Percentiles rank a stretch among this genome's conserved stretches.
phyloP scores from a whole-genome alignment of 1,140 invertebrate genomes.

The Eupeodes corollae region DNA sequence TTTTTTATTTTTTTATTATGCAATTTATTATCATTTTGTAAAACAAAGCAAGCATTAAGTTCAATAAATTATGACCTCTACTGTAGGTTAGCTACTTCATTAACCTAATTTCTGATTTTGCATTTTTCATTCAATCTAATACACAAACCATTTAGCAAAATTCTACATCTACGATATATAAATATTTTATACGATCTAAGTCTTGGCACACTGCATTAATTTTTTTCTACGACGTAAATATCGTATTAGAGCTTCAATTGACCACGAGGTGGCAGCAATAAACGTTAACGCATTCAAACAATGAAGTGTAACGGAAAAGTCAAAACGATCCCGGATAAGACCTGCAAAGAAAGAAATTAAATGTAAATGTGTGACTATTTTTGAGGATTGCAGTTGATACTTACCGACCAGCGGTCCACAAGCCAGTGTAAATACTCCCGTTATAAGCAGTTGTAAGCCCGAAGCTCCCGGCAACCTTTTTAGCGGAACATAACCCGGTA shows the following conservation, averaged over 20 bases:
- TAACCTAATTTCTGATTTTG: too few relatives aligned
- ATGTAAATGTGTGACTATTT: neutral
- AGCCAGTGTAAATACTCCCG: conserved; percentile 45
- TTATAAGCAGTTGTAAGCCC: conserved; percentile 48
- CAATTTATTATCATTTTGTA: too few relatives aligned
- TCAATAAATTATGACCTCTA: too few relatives aligned
- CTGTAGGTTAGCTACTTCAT: too few relatives aligned
- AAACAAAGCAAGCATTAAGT: too few relatives aligned
- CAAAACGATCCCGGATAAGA: conserved; percentile 45
- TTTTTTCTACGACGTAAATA: conserved; percentile 10
- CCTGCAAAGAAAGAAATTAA: conserved; percentile 29
- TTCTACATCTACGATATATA: neutral
- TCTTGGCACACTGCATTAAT: neutral
- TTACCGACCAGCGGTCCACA: conserved; percentile 48
- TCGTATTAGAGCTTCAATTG: conserved; percentile 25
- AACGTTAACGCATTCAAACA: conserved; percentile 51
- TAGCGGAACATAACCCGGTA: conserved; percentile 50
- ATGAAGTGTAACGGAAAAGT: conserved; percentile 48
- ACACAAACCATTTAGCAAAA: conserved; percentile 3
- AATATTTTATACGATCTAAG: neutral
- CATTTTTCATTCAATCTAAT: too few relatives aligned
- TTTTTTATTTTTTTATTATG: too few relatives aligned
- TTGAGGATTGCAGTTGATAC: conserved; percentile 9
- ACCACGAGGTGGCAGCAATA: conserved; percentile 47
- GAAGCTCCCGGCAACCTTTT: conserved; percentile 49